Conservation (phyloP, 2,113 vertebrate genomes). For the Hylia prasina region DNA sequence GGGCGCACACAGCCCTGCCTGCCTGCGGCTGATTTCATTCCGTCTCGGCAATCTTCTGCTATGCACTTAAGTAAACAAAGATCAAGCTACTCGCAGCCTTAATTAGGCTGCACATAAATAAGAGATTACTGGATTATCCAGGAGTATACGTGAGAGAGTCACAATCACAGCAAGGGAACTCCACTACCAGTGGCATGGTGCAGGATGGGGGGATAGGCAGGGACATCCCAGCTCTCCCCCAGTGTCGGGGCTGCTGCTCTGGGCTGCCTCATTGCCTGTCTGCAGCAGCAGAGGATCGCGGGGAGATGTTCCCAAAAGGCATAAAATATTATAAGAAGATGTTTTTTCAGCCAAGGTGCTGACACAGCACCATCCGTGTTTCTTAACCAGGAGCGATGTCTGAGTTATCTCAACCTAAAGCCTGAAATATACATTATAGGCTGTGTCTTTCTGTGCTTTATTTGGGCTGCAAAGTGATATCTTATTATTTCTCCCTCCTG, state of each 20-base stretch:
- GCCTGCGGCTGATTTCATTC: slow-evolving; percentile 49
- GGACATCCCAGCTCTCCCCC: not conserved
- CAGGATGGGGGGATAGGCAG: not conserved
- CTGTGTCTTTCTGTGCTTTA: slow-evolving; percentile 68
- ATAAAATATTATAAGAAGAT: slow-evolving; percentile 38
- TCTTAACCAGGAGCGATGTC: slow-evolving; percentile 65
- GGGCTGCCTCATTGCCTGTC: not conserved
- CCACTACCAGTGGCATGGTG: rapidly evolving
- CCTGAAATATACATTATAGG: slow-evolving; percentile 63
- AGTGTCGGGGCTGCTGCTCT: not conserved
- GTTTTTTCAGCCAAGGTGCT: slow-evolving; percentile 61
- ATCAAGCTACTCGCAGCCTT: slow-evolving; percentile 72
- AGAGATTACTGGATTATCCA: slow-evolving; percentile 64
- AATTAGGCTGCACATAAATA: slow-evolving; percentile 73
- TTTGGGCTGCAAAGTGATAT: slow-evolving; percentile 75
- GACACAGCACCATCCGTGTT: slow-evolving; percentile 68
- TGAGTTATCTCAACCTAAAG: slow-evolving; percentile 72
- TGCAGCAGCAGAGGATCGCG: not conserved
- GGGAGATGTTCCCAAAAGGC: slow-evolving; percentile 23
- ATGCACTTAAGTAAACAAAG: slow-evolving; percentile 70
- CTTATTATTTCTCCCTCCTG: slow-evolving; percentile 76
- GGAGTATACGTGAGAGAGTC: not conserved
- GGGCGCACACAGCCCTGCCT: not conserved
- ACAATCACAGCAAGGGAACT: not conserved
- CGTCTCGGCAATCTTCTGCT: slow-evolving; percentile 60